A percentile compares a stretch with the other conserved stretches of the same genome.
Evolutionary conservation across 2,113 vertebrate species (phyloP).

Genomic region (Empidonax alnorum): DNA sequence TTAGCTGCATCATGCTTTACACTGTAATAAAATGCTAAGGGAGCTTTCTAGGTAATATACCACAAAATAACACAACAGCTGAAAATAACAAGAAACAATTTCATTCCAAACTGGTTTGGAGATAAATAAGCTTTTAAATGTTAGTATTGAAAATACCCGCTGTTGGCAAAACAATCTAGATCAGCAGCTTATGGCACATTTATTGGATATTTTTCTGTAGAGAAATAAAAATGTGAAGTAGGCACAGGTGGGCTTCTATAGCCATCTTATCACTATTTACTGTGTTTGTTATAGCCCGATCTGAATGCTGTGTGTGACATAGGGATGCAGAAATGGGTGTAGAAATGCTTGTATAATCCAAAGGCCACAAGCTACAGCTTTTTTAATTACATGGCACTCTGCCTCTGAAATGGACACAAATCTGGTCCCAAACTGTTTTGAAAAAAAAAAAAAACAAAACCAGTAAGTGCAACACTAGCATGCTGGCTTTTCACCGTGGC

Average conservation of each 20-base stretch:
- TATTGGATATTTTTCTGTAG: background rate
- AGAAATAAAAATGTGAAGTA: background rate
- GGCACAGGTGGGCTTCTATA: background rate
- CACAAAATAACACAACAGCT: background rate
- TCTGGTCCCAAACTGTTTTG: background rate
- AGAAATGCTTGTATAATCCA: background rate
- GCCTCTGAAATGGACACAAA: background rate
- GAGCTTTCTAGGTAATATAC: background rate
- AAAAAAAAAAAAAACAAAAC: background rate
- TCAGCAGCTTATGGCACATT: background rate
- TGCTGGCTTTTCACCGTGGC: background rate
- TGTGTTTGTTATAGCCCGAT: background rate
- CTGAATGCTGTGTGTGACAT: background rate
- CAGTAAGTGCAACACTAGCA: rapidly evolving
- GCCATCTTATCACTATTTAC: background rate
- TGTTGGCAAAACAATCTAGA: background rate
- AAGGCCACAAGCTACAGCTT: background rate
- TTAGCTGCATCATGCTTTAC: background rate
- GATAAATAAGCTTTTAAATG: background rate
- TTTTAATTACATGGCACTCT: background rate
- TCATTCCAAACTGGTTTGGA: background rate
- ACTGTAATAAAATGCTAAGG: background rate
- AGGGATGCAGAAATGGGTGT: background rate
- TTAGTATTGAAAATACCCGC: background rate
- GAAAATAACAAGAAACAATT: background rate